These are phyloP conservation scores for Mesorhabditis belari DNA, from an alignment of 2,888 invertebrate species.

Conservation along the genomic window DNA sequence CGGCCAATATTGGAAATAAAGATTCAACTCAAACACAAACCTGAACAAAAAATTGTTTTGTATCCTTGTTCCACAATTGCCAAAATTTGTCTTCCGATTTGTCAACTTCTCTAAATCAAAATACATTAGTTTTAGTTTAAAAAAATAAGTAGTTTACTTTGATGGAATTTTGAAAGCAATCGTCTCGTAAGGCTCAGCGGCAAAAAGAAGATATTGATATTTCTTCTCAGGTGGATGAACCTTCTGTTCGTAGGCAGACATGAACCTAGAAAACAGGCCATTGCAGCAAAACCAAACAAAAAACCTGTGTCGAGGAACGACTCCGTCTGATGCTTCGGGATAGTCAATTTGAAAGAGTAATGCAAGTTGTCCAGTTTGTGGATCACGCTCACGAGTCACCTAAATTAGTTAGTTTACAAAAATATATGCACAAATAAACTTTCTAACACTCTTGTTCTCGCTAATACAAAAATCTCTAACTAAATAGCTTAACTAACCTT, in stretches of 20 bases:
- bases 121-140: too few species aligned
- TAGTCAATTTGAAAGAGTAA: constrained; percentile 76
- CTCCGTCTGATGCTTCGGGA: constrained; percentile 61
- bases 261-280: constrained; percentile 63
- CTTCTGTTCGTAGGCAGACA: constrained; percentile 96
- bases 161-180: constrained; percentile 98
- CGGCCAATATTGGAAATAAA: too few species aligned
- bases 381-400: constrained; percentile 94
- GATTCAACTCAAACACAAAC: too few species aligned
- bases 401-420: too few species aligned
- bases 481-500: constrained; percentile 48
- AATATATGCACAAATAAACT: too few species aligned
- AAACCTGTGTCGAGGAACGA: constrained; percentile 67
- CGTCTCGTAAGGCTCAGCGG: constrained; percentile 98
- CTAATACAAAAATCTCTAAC: not conserved
- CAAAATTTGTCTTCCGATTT: constrained; percentile 96
- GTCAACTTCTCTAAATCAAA: constrained; percentile 86
- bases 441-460: too few species aligned
- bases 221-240: constrained; percentile 75
- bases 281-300: not conserved
- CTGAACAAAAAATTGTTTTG: constrained; percentile 63
- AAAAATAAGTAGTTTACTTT: constrained; percentile 13
- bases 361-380: constrained; percentile 89
- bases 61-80: constrained; percentile 97
- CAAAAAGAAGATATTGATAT: constrained; percentile 89